phyloP scores from a whole-genome alignment of 2,113 vertebrate species.

The Meles meles region DNA sequence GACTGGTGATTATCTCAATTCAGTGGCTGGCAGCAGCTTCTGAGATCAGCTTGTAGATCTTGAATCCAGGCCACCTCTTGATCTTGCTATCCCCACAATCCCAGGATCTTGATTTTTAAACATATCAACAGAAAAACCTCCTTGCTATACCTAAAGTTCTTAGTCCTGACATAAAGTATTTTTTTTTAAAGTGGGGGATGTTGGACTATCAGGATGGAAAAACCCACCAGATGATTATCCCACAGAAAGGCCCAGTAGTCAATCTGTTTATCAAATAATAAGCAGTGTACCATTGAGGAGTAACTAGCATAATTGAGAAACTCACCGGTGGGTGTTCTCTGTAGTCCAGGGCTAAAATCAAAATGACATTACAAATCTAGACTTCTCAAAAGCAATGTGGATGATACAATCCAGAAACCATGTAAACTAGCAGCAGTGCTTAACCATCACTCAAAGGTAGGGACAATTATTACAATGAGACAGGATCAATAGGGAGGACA shows the following conservation, averaged over 20 bases:
- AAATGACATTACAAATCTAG: not conserved
- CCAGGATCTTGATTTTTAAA: not conserved
- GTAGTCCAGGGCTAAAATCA: not conserved
- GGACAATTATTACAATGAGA: not conserved
- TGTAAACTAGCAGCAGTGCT: not conserved
- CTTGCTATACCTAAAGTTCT: not conserved
- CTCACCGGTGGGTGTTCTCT: not conserved
- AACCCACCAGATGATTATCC: not conserved
- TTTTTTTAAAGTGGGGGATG: not conserved
- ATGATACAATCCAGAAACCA: not conserved
- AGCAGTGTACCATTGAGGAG: not conserved
- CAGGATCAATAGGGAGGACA: not conserved
- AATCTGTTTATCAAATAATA: not conserved
- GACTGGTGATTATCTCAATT: not conserved
- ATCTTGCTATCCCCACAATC: not conserved
- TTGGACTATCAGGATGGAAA: not conserved
- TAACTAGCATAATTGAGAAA: not conserved
- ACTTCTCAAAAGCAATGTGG: not conserved
- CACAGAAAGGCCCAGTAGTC: not conserved
- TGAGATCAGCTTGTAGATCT: not conserved
- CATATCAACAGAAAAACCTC: not conserved
- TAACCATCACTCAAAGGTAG: not conserved
- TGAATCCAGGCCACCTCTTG: not conserved
- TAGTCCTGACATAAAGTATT: not conserved
- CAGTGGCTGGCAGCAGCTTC: not conserved